These are phyloP conservation scores for Oncorhynchus nerka DNA, from an alignment of 2,113 vertebrate species.

Conservation along the genomic window DNA sequence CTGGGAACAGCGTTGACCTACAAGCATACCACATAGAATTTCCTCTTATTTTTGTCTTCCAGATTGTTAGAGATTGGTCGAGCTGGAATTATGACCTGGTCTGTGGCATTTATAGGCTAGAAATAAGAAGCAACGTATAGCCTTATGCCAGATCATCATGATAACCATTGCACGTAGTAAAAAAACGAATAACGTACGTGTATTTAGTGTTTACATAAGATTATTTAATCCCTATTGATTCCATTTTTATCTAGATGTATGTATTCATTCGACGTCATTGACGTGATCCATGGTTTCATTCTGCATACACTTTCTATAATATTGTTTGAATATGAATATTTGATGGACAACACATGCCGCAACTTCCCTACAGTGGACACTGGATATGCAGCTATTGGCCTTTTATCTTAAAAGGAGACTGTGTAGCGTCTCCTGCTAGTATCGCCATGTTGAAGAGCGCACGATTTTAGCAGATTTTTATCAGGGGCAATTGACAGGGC, in stretches of 20 bases:
- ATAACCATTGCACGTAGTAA: too few relatives aligned
- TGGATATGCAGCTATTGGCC: constrained; percentile 41
- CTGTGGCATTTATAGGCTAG: background rate
- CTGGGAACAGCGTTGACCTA: too few relatives aligned
- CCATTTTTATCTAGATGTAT: too few relatives aligned
- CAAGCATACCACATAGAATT: background rate
- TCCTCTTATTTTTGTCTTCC: background rate
- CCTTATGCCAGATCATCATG: too few relatives aligned
- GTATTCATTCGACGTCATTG: background rate
- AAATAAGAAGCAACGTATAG: too few relatives aligned
- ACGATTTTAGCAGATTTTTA: constrained; percentile 26
- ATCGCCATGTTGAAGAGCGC: constrained; percentile 40
- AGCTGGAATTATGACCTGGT: background rate
- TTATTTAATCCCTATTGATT: background rate
- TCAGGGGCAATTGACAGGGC: constrained; percentile 31
- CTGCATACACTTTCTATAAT: background rate
- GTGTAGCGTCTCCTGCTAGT: constrained; percentile 4
- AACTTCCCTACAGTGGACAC: constrained; percentile 44
- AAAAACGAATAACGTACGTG: background rate
- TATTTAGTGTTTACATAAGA: background rate
- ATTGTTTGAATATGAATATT: constrained; percentile 30
- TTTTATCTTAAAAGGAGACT: constrained; percentile 34
- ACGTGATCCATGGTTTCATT: constrained; percentile 69
- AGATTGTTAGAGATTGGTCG: background rate
- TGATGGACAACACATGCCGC: constrained; percentile 62